These are phyloP conservation scores for Merodon equestris DNA, from an alignment of 2,888 invertebrate genomes.

Conservation along the genomic window DNA sequence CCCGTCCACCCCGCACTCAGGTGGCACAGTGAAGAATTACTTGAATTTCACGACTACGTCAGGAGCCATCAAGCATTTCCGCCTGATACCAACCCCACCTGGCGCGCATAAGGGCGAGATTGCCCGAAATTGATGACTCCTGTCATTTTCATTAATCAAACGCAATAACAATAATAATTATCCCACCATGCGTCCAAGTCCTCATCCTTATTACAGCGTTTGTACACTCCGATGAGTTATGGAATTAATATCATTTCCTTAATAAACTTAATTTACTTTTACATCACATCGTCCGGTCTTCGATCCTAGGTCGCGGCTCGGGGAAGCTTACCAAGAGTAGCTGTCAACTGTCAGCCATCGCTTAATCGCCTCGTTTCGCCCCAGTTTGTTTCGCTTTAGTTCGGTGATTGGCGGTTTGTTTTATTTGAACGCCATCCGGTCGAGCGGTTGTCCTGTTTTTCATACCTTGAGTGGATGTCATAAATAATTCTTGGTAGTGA, in stretches of 20 bases:
- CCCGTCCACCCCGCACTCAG: slow-evolving; percentile 1
- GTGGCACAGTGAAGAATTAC: not conserved
- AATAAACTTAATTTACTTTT: slow-evolving; percentile 50
- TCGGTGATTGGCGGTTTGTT: slow-evolving; percentile 9
- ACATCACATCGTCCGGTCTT: slow-evolving; percentile 31
- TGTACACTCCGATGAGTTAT: slow-evolving; percentile 41
- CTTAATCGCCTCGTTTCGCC: too few species aligned
- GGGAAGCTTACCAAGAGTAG: too few species aligned
- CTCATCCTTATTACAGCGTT: slow-evolving; percentile 23
- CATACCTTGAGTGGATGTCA: slow-evolving; percentile 5
- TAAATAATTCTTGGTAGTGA: slow-evolving; percentile 38
- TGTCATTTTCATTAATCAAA: slow-evolving; percentile 64
- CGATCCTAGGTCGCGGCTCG: not conserved
- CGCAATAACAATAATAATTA: slow-evolving; percentile 60
- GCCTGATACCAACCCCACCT: slow-evolving; percentile 13
- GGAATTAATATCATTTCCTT: slow-evolving; percentile 56
- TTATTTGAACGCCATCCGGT: slow-evolving; percentile 37
- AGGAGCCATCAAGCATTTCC: slow-evolving; percentile 8
- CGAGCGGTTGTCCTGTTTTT: slow-evolving; percentile 11
- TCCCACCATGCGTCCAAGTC: slow-evolving; percentile 47
- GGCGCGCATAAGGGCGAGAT: not conserved
- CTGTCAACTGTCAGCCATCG: not conserved
- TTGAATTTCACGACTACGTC: slow-evolving; percentile 27
- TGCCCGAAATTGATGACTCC: slow-evolving; percentile 54
- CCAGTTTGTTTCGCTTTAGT: slow-evolving; percentile 24